A percentile compares a stretch with the other conserved stretches of the same genome.
phyloP scores from a whole-genome alignment of 2,797 vertebrate species.

The Streptopelia turtur region DNA sequence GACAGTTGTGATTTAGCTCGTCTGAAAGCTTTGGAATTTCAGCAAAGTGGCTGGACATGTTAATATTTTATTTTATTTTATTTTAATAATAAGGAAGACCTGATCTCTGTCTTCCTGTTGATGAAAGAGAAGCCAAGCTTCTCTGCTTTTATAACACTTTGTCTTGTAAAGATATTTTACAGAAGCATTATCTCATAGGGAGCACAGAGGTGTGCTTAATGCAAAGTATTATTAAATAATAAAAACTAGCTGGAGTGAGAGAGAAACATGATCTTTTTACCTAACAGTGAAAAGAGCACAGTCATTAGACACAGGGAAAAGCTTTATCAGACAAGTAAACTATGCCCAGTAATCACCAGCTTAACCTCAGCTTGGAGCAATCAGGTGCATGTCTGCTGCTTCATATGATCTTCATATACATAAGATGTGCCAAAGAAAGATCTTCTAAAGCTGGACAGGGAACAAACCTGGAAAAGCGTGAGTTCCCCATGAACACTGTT shows the following conservation, averaged over 20 bases:
- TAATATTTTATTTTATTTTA: too few relatives aligned
- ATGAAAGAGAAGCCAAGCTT: neutral
- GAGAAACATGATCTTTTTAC: neutral
- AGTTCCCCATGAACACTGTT: neutral
- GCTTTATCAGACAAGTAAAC: neutral
- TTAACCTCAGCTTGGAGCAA: neutral
- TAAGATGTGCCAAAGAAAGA: neutral
- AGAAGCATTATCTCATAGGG: neutral
- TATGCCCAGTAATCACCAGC: neutral
- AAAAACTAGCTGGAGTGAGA: neutral
- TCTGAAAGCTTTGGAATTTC: neutral
- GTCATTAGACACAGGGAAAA: neutral
- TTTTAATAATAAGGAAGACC: neutral
- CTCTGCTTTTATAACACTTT: neutral
- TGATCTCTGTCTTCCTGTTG: neutral
- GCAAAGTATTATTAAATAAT: neutral
- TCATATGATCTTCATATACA: neutral
- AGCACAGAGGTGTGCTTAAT: neutral
- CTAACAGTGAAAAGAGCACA: neutral
- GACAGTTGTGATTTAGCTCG: neutral
- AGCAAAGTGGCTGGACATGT: neutral
- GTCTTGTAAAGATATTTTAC: neutral
- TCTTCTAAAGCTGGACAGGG: neutral
- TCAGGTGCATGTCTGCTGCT: neutral
- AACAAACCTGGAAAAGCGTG: neutral